Conservation (phyloP, 1,140 invertebrate species). For the Octopus sinensis region DNA sequence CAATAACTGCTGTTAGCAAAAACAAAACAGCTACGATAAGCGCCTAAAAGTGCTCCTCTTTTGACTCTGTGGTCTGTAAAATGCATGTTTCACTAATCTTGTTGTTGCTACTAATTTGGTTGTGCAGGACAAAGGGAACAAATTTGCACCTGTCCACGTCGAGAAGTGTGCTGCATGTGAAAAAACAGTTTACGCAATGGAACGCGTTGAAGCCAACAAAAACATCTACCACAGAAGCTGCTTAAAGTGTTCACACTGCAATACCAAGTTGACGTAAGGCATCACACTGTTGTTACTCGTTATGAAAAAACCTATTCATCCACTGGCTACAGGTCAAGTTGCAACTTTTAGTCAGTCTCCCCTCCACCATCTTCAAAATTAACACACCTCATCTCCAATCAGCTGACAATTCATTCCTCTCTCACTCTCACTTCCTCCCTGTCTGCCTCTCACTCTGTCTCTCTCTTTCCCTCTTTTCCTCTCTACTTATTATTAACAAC, state of each 20-base stretch:
- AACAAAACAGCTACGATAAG: no score
- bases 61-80: not conserved
- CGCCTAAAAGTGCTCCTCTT: not conserved
- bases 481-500: not conserved
- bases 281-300: not conserved
- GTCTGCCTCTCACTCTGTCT: not conserved
- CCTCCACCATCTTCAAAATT: no score
- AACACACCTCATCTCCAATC: no score
- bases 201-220: conserved; percentile 75
- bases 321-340: no score
- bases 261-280: conserved; percentile 70
- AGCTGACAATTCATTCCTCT: no score
- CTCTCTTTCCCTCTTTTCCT: not conserved
- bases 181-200: conserved; percentile 75
- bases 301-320: not conserved
- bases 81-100: conserved; percentile 14
- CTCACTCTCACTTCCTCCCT: not conserved
- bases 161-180: conserved; percentile 72
- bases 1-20: no score
- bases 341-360: no score
- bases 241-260: conserved; percentile 77
- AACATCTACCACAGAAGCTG: conserved; percentile 75
- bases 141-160: conserved; percentile 56
- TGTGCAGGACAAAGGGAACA: conserved; percentile 28
- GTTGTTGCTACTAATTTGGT: conserved; percentile 22